Percentiles rank a stretch among this genome's conserved stretches.
Evolutionary conservation across 2,797 vertebrate species (phyloP).

Genomic region (Monodelphis domestica): DNA sequence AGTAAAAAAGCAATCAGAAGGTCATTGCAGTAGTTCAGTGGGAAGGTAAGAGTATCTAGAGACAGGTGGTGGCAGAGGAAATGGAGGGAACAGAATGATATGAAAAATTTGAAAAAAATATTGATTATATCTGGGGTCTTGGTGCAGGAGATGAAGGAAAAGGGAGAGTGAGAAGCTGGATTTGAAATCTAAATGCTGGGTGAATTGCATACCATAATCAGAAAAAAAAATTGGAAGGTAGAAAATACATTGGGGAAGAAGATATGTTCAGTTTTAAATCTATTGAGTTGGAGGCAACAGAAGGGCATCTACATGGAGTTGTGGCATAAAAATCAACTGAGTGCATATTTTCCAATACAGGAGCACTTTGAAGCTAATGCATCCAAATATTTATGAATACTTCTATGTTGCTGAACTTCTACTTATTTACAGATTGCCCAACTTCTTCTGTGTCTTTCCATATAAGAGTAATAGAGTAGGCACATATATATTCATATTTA

Average conservation of each 20-base stretch:
- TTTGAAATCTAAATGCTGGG: not conserved
- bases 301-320: not conserved
- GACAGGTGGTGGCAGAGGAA: not conserved
- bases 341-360: not conserved
- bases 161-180: not conserved
- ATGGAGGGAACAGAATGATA: not conserved
- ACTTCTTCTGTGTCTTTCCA: not conserved
- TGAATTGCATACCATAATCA: not conserved
- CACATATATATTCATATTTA: not conserved
- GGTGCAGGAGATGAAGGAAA: not conserved
- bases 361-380: not conserved
- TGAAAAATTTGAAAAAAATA: not conserved
- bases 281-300: not conserved
- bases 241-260: not conserved
- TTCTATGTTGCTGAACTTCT: not conserved
- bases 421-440: not conserved
- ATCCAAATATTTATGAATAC: not conserved
- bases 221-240: not conserved
- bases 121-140: not conserved
- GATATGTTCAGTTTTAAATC: not conserved
- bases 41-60: no score
- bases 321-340: not conserved
- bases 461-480: not conserved
- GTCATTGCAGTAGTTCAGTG: no score
- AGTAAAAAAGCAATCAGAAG: not conserved